Evolutionary conservation across 2,888 invertebrate species (phyloP).

Genomic region (Empis stercorea): DNA sequence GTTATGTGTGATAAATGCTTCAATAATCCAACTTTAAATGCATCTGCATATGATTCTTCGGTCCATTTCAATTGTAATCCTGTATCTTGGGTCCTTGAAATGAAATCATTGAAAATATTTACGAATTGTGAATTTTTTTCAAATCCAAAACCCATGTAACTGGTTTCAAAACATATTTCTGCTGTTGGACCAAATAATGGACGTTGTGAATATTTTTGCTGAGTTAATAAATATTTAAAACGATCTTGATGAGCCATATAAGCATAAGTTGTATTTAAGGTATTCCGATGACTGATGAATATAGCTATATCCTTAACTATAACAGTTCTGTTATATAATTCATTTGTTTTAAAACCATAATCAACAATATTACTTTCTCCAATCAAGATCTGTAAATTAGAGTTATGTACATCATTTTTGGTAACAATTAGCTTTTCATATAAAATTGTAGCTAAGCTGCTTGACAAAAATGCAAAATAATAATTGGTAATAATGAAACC

Average conservation of each 20-base stretch:
- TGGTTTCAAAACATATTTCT: background rate
- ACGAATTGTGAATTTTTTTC: background rate
- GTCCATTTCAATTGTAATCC: background rate
- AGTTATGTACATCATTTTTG: background rate
- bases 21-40: background rate
- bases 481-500: slow-evolving; percentile 1
- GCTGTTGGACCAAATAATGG: background rate
- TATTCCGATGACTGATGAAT: background rate
- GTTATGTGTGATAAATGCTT: background rate
- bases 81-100: background rate
- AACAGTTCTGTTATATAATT: background rate
- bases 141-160: background rate
- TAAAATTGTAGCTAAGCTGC: background rate
- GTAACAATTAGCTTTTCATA: background rate
- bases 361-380: background rate
- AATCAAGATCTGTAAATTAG: background rate
- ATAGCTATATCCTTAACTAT: background rate
- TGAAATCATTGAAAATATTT: background rate
- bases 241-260: background rate
- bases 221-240: background rate
- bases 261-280: background rate
- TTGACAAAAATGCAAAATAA: slow-evolving; percentile 1
- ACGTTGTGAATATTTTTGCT: background rate
- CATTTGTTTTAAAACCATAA: background rate
- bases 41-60: background rate